Conservation (phyloP, 1,140 invertebrate genomes). For the Panagrolaimus sp. region DNA sequence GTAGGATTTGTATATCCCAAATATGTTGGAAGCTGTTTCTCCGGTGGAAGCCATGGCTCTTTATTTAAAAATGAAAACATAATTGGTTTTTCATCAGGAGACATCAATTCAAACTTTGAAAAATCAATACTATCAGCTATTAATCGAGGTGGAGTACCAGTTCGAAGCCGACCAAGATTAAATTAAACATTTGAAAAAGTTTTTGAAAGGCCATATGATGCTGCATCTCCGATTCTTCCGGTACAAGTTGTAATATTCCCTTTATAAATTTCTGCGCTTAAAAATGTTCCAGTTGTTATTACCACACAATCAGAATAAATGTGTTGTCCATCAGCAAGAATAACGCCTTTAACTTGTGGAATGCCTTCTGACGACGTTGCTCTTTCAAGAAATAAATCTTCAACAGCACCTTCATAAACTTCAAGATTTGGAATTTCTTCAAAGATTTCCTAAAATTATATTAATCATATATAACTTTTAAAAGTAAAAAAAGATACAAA, state of each 20-base stretch:
- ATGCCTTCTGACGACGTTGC: conserved; percentile 52
- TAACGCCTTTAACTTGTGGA: conserved; percentile 59
- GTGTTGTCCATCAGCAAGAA: conserved; percentile 32
- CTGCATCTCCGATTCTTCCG: conserved; percentile 75
- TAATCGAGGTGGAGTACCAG: conserved; percentile 80
- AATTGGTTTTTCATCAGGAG: conserved; percentile 45
- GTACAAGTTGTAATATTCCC: conserved; percentile 74
- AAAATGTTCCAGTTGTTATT: conserved; percentile 87
- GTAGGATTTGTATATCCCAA: conserved; percentile 64
- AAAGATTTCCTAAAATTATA: conserved; percentile 45
- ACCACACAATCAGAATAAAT: conserved; percentile 66
- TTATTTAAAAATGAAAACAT: conserved; percentile 73
- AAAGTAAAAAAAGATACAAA: conserved; percentile 64
- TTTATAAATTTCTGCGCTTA: conserved; percentile 80
- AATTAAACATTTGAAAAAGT: conserved; percentile 71
- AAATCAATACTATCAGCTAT: conserved; percentile 72
- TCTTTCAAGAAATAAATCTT: conserved; percentile 71
- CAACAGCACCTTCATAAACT: conserved; percentile 71
- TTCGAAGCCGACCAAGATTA: conserved; percentile 77
- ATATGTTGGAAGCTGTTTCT: conserved; percentile 49
- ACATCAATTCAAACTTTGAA: conserved; percentile 39
- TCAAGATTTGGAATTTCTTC: conserved; percentile 66
- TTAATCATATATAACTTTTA: background rate
- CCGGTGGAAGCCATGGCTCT: conserved; percentile 68
- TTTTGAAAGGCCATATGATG: conserved; percentile 74